Percentiles rank a stretch among this genome's conserved stretches.
Evolutionary conservation across 2,888 invertebrate genomes (phyloP).

Genomic region (Drosophila eohydei): DNA sequence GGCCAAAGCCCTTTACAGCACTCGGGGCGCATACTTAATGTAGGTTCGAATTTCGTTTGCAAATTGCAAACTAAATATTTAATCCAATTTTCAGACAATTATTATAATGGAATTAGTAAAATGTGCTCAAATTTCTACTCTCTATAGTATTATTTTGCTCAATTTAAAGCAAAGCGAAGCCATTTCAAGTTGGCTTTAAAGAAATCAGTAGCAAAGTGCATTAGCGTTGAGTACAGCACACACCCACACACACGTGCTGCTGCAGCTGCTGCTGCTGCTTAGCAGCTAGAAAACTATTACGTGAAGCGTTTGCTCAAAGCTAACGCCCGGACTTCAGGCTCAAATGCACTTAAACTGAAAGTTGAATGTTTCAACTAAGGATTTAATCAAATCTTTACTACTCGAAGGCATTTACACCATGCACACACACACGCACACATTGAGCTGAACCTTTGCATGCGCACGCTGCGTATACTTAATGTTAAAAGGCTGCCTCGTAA

Average conservation of each 20-base stretch:
- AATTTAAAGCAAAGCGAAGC: not conserved
- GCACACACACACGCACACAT: constrained; percentile 2
- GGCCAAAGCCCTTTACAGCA: not conserved
- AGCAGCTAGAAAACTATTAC: constrained; percentile 1
- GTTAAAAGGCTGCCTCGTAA: constrained; percentile 44
- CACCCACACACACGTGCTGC: not conserved
- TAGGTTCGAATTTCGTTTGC: not conserved
- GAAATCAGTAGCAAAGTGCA: constrained; percentile 38
- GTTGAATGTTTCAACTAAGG: constrained; percentile 26
- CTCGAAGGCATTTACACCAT: constrained; percentile 21
- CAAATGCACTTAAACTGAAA: constrained; percentile 26
- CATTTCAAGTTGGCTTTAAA: not conserved
- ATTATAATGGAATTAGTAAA: constrained; percentile 8
- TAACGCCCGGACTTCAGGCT: constrained; percentile 13
- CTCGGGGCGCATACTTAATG: constrained; percentile 25
- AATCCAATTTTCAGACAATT: not conserved
- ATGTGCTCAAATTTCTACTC: not conserved
- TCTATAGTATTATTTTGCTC: not conserved
- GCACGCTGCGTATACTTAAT: constrained; percentile 34
- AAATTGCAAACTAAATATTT: constrained; percentile 6
- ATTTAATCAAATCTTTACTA: constrained; percentile 18
- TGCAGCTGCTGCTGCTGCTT: constrained; percentile 1
- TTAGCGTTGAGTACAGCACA: constrained; percentile 18
- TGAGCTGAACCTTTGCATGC: not conserved
- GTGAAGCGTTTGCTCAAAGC: constrained; percentile 19